Base-by-base conservation (phyloP, 2,797 vertebrate species). In the Menidia menidia region DNA sequence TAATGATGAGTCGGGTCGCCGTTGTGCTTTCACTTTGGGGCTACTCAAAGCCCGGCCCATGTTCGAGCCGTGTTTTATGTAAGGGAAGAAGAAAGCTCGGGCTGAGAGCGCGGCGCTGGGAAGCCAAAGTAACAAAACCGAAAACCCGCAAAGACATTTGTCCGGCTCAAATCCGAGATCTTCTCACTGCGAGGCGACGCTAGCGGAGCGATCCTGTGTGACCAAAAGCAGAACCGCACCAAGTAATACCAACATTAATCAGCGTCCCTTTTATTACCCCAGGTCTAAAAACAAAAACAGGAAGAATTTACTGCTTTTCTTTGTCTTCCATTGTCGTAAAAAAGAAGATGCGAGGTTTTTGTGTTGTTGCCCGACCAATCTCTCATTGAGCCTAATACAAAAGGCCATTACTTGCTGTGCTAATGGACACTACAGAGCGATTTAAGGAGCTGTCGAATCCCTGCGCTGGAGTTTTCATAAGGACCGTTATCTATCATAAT, bases 1-100 rank as follows among this genome's bases (percentile, higher is more conserved):
- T 60, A 9, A 83, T 72, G 79, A 79, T 81, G 74, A 81, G 78
- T 79, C 54, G 10, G 56, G 48, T 66, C 57, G 65, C 60, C 77
- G 52, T 67, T 58, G 19, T 51, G 41, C 68, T 71, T 71, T 75
- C 54, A 41, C 60, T 61, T 35, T 68, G 57, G 59, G 59, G 82
- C 51, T 72, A 54, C 61, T 55, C 52, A 64, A 81, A 82, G 60
- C 67, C 59, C 68, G 48, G 70, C 81, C 73, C 74, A 25, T 78
- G 68, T 80, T 77, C 5, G 12, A 57, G 25, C 25, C 25, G 25
- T 25, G 25, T 25, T 25, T 25, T 25, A 2, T 25, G 48, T 6
- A 18, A 68, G 18, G 68, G 31, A 75, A 61, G 31, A 75, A 61
- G 47, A 56, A 54, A 19, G 53, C 43, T 60, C 72, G 66, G 62